Conservation (phyloP, 2,888 invertebrate species). For the Bugulina stolonifera region DNA sequence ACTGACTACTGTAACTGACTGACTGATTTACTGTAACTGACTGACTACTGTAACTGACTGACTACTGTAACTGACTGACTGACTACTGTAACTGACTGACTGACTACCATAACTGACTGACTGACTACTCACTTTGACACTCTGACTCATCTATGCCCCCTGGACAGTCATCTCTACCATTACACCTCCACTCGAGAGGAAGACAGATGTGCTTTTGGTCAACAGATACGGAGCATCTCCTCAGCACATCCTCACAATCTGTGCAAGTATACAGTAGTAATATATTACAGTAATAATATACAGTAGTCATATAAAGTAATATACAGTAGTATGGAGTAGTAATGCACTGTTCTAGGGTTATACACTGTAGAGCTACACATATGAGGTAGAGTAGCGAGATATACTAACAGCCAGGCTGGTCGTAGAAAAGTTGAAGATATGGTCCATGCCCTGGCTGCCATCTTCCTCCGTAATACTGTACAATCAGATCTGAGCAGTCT, state of each 20-base stretch:
- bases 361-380: too few species aligned
- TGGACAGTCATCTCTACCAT: not conserved
- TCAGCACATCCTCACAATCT: not conserved
- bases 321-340: too few species aligned
- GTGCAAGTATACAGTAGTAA: not conserved
- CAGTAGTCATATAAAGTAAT: not conserved
- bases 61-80: too few species aligned
- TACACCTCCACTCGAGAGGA: conserved; percentile 8
- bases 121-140: not conserved
- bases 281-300: not conserved
- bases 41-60: too few species aligned
- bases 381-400: too few species aligned
- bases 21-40: too few species aligned
- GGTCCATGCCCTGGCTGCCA: not conserved
- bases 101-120: too few species aligned
- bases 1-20: too few species aligned
- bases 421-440: not conserved
- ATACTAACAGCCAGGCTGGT: not conserved
- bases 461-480: not conserved
- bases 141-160: conserved; percentile 7
- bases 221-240: not conserved
- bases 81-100: too few species aligned
- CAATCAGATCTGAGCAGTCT: not conserved
- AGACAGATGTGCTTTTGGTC: conserved; percentile 12
- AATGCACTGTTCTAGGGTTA: too few species aligned